These are phyloP conservation scores for Ramphastos sulfuratus DNA, from an alignment of 2,113 vertebrate species.

Conservation along the genomic window DNA sequence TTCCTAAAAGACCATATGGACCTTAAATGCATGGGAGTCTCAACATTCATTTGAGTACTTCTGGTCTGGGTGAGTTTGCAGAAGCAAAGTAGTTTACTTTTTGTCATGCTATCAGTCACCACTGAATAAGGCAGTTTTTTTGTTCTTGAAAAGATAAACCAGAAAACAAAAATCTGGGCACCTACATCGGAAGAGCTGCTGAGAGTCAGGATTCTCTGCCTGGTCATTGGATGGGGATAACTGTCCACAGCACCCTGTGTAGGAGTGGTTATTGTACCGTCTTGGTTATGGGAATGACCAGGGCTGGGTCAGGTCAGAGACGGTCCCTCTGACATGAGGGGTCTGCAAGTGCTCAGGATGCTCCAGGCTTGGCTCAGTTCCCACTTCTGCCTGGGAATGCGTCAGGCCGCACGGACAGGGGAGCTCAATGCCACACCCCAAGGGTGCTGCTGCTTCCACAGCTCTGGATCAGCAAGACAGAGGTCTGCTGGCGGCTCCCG, in stretches of 20 bases:
- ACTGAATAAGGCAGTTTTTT: background rate
- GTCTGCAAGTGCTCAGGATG: background rate
- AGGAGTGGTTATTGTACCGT: background rate
- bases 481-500: too few species aligned
- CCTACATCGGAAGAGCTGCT: background rate
- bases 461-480: accelerated
- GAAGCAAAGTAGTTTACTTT: background rate
- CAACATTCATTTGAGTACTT: background rate
- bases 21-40: background rate
- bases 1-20: background rate
- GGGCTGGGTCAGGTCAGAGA: too few species aligned
- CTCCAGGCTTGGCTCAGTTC: accelerated
- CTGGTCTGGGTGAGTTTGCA: background rate
- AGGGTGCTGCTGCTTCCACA: background rate
- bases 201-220: background rate
- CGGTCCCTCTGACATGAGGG: accelerated
- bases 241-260: accelerated
- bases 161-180: background rate
- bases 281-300: background rate
- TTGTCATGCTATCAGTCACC: background rate
- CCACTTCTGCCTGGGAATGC: background rate
- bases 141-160: background rate
- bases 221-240: background rate
- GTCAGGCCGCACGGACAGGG: background rate
- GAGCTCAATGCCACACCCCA: too few species aligned